Base-by-base conservation (phyloP, 2,113 vertebrate species). In the Notothenia rossii region DNA sequence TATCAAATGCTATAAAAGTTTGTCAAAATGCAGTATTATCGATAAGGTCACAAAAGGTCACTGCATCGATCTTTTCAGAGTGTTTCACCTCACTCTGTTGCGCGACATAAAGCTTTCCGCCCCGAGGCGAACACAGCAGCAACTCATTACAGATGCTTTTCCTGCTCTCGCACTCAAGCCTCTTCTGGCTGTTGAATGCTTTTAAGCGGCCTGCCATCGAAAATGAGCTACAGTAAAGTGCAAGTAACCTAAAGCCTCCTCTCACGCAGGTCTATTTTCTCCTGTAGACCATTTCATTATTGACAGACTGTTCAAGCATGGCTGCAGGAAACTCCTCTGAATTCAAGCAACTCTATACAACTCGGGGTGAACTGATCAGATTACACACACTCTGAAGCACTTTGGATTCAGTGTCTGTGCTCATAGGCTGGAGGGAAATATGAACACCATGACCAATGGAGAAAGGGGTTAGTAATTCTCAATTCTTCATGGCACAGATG, bases 251-350 rank as follows among this genome's bases (percentile, higher is more conserved):
- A 48, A 56, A 80, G 67, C 66, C 55, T 81, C 74, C 54, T 83
- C 40, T 50, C 68, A 50, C 62, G 64, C 22, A 45, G 49, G 64
- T 68, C 82, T 82, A 87, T 84, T 85, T 84, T 82, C 59, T 82
- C 65, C 45, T 15, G 60, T 62, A 72, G 49, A 68, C 61, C 74
- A 77, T 82, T 88, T 75, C 67, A 90, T 93, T 87, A 92, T 89
- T 89, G 75, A 91, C 79, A 83, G 68, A 69, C 33, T 72, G 63
- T 80, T 86, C 62, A 79, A 74, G 78, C 62, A 66, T 82, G 82
- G 20, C 83, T 36, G 48, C 56, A 8, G 64, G 43, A 62, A 40
- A 70, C 73, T 56, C 60, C 75, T 70, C 55, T 75, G 72, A 89
- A 90, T 88, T 68, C 77, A 73, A 83, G 69, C 78, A 77, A 65